Base-by-base conservation (phyloP, 2,888 invertebrate species). In the Meta bourneti region DNA sequence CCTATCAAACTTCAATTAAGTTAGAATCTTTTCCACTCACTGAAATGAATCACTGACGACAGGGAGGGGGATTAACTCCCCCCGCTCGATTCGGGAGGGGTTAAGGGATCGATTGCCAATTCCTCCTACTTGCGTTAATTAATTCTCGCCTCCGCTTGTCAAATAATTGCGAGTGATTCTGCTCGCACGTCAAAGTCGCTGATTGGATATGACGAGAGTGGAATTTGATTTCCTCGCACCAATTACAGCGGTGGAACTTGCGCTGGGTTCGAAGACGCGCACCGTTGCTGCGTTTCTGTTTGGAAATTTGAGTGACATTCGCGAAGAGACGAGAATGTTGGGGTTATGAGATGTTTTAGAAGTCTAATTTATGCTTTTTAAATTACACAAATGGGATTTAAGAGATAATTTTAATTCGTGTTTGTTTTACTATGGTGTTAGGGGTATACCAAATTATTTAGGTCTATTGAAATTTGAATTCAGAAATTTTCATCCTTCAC, bases 1-100 rank as follows among this genome's bases (percentile, higher is more conserved):
- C 90, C 54, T 71, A 91, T 91, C 91, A 91, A 91, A 91, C 91
- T 91, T 88, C 91, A 83, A 91, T 91, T 91, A 91, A 83, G 87
- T 88, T 83, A 88, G 77, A 34, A 83, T 88, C 81, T 75, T 80
- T n/a, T 19, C 79, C 78, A 71, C 75, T 72, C 20, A 75, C 34
- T 81, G 82, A 87, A 79, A 79, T 91, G 83, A 90, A 90, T 90
- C 85, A 81, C 85, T 86, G 52, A 74, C 75, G 90, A 81, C 85
- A 88, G 49, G 75, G 20, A 54, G 77, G 52, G 81, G 61, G 20
- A 49, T 85, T 70, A 90, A 90, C 52, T 79, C 16, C 78, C 6
- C 84, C 48, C 75, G 13, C 75, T 16, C 5, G 77, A 19, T 70
- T 48, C 34, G 34, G 34, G 34, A 61, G 61, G 61, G 61, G 61